Conservation (phyloP, 1,140 invertebrate species). For the Solen grandis region DNA sequence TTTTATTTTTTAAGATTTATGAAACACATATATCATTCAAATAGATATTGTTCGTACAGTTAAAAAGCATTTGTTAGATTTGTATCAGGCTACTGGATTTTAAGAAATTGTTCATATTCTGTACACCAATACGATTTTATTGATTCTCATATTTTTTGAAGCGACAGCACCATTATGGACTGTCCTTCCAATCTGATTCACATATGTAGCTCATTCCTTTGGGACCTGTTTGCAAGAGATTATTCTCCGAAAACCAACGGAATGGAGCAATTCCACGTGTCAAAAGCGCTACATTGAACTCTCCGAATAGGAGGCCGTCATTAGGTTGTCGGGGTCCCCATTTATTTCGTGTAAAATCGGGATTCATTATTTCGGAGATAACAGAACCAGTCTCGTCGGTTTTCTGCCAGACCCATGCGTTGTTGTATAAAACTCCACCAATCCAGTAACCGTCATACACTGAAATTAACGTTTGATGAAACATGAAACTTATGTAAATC, state of each 20-base stretch:
- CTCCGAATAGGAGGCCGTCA: not conserved
- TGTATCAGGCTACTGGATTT: too few species aligned
- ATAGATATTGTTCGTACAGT: too few species aligned
- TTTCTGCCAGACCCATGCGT: conserved; percentile 8
- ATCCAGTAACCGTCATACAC: conserved; percentile 43
- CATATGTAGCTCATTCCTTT: conserved; percentile 30
- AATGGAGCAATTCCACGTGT: not conserved
- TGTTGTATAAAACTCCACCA: conserved; percentile 6
- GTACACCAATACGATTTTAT: too few species aligned
- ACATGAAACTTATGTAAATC: not conserved
- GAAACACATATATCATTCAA: too few species aligned
- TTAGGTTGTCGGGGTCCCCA: conserved; percentile 28
- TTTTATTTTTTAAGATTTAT: too few species aligned
- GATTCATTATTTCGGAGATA: conserved; percentile 1
- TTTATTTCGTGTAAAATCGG: conserved; percentile 4
- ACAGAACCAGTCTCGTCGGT: not conserved
- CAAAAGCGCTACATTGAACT: conserved; percentile 22
- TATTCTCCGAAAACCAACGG: conserved; percentile 23
- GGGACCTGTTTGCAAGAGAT: not conserved
- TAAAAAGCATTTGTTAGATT: too few species aligned
- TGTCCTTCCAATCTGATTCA: conserved; percentile 27
- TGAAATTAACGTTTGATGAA: not conserved
- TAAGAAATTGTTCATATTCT: too few species aligned
- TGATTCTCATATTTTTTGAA: too few species aligned
- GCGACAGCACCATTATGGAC: too few species aligned